Evolutionary conservation across 2,113 vertebrate genomes (phyloP), one percentile per base, ranked within the genome.

Genomic region (Perca schrenkii): DNA sequence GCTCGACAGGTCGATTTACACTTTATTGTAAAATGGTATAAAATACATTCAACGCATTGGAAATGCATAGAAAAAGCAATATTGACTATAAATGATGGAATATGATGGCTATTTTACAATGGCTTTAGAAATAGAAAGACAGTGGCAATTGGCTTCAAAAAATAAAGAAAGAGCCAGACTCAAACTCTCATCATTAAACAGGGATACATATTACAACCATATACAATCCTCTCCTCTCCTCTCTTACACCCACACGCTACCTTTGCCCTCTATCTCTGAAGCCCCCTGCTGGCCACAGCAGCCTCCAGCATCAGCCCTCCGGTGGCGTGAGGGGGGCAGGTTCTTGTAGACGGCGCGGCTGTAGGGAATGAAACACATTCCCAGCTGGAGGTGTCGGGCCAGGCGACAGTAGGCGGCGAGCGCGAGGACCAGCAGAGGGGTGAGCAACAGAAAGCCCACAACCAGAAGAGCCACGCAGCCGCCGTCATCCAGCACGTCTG

Each of bases 291-390:
- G 89, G 50, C 87, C 80, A 50, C 95, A 96, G 91, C 95, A 96
- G 79, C 90, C 79, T 22, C 86, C 90, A 1, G 72, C 6, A 0
- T 72, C 79, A 25, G 73, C 74, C 49, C 70, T 79, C 49, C 83
- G 86, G 34, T 89, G 93, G 62, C 70, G 94, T 0, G 91, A 74
- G 56, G 79, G 63, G 0, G 94, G 94, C 62, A 95, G 90, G 85
- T 96, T 96, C 85, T 96, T 95, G 86, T 98, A 98, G 65, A 98
- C 96, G 1, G 97, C 97, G 0, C 96, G 94, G 92, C 97, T 98
- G 93, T 98, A 98, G 60, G 97, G 97, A 43, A 98, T 95, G 36
- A 98, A 97, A 81, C 97, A 98, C 77, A 97, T 91, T 49, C 95
- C 94, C 65, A 98, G 94, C 88, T 97, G 96, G 8, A 98, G 96